Evolutionary conservation across 2,797 vertebrate species (phyloP), one percentile per base, ranked within the genome.

Genomic region (Falco berigora): DNA sequence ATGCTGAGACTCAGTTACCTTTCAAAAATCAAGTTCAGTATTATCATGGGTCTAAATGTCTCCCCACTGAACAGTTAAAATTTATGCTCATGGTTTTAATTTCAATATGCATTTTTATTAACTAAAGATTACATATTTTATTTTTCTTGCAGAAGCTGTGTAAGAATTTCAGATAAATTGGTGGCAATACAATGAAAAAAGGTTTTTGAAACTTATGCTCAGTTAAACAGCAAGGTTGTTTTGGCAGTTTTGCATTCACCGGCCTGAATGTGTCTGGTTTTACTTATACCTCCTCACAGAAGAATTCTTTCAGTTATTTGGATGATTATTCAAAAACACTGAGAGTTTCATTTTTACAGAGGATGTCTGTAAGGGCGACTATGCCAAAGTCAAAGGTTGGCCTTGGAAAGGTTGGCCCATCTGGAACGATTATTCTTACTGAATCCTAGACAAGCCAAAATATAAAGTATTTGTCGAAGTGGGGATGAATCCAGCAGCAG

Each of bases 41-140:
- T 84, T 90, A 86, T 20, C 23, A 9, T 59, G 16, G 8, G 75
- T 91, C 88, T 96, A 95, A 95, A 96, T 83, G 44, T 89, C 90
- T 94, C 80, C 94, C 67, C 86, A 93, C 73, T 88, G 90, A 75
- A 67, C 25, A 62, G 92, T 78, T 83, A 80, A 83, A 74, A 77
- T 92, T 95, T 73, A 72, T 90, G 93, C 40, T 76, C n/a, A 85
- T 93, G 89, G 84, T 96, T 97, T 89, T 95, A 93, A 96, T 92
- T 96, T 97, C 94, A 93, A 93, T 95, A 94, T 67, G 59, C 42
- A 80, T 64, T 85, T 96, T 81, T 76, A 90, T 74, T 82, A 68
- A 62, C 79, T 94, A 93, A 94, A 94, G 77, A 85, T 66, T 53
- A 47, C 13, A 14, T 44, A 44, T 92, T 86, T 68, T 76, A 50